phyloP scores from a whole-genome alignment of 1,140 invertebrate species.

The Stegodyphus mimosarum region DNA sequence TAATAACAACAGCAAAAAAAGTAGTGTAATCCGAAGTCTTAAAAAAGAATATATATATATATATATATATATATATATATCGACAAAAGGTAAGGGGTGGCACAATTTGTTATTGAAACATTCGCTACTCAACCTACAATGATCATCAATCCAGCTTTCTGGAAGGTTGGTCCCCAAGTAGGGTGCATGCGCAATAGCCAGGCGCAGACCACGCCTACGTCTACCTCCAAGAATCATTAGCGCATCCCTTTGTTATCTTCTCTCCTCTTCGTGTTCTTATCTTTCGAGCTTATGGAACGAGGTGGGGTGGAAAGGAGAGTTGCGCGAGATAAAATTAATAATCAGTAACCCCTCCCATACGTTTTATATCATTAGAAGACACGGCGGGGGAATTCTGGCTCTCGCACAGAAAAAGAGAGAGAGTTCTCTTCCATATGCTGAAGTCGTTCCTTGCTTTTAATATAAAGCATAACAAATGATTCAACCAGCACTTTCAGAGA shows the following conservation, averaged over 20 bases:
- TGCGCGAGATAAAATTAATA: conserved; percentile 57
- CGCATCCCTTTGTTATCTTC: conserved; percentile 55
- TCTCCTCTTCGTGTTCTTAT: conserved; percentile 44
- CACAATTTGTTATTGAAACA: conserved; percentile 61
- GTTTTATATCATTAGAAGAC: conserved; percentile 55
- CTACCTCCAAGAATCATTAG: conserved; percentile 60
- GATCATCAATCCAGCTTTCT: conserved; percentile 49
- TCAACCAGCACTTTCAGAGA: background rate
- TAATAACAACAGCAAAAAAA: conserved; percentile 33
- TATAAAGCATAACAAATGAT: conserved; percentile 20
- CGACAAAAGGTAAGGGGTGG: background rate
- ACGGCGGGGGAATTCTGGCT: background rate
- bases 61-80: background rate
- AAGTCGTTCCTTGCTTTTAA: conserved; percentile 2
- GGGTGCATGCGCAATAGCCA: conserved; percentile 11
- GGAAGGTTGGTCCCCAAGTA: conserved; percentile 23
- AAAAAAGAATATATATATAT: background rate
- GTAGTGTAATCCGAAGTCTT: background rate
- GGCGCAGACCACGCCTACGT: conserved; percentile 18
- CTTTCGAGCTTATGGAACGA: background rate
- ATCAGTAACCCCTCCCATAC: conserved; percentile 48
- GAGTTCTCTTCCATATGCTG: background rate
- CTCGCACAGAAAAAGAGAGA: no score
- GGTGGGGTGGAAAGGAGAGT: background rate
- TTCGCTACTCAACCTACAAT: conserved; percentile 32